Evolutionary conservation across 1,140 invertebrate genomes (phyloP), one percentile per base, ranked within the genome.

Genomic region (Trigoniulus corallinus): DNA sequence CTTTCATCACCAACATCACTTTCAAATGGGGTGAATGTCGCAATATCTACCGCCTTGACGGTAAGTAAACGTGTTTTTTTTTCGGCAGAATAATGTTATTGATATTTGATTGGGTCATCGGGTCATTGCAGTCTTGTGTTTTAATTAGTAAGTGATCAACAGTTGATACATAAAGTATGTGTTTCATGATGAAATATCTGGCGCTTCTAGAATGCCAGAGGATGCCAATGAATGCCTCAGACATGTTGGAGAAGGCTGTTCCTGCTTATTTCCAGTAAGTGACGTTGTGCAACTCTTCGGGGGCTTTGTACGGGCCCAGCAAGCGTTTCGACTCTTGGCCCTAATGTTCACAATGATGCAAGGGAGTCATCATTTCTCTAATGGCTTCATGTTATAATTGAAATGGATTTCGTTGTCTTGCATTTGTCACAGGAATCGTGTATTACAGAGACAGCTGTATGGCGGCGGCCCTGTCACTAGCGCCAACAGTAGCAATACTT

Each of bases 1-100:
- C 85, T 1, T 91, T 91, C 60, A 84, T 88, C 50, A 82, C 83
- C 1, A 77, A 82, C 46, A 71, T 78, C 49, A 82, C 88, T 60
- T 91, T 88, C 64, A 74, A 80, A 63, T 92, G 87, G 87, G 78
- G 83, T 15, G 76, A 85, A 61, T 69, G 66, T 48, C 45, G 50
- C 41, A 20, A 25, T 24, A 48, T 48, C 55, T 51, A 52, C 54
- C 48, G 55, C 47, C 41, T 57, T 53, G 50, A 53, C 34, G 37
- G 55, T 57, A 50, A 50, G 29, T 44, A n/a, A 12, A n/a, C n/a
- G n/a, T n/a, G n/a, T n/a, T n/a, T n/a, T n/a, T n/a, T n/a, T n/a
- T n/a, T n/a, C n/a, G n/a, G 20, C 20, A 44, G n/a, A n/a, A n/a
- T 34, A 7, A 48, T 39, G 26, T 13, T 49, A 20, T 20, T 23